phyloP scores from a whole-genome alignment of 2,888 invertebrate genomes.

The Lithosia quadra region DNA sequence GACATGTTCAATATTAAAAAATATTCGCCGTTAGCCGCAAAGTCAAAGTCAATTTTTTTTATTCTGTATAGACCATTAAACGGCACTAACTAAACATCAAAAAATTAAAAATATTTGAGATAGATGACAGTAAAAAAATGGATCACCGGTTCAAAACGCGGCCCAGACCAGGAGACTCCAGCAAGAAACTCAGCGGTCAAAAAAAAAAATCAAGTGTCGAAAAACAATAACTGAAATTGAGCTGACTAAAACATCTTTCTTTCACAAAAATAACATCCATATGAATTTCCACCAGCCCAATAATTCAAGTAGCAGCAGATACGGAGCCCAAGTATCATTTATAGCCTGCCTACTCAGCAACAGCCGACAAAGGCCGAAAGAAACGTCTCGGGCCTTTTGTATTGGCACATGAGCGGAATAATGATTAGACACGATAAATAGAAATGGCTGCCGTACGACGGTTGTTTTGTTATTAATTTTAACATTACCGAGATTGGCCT shows the following conservation, averaged over 20 bases:
- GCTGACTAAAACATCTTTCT: neutral
- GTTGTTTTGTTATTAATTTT: slow-evolving; percentile 12
- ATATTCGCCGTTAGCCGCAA: no score
- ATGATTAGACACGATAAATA: slow-evolving; percentile 12
- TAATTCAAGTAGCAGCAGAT: neutral
- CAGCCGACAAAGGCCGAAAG: slow-evolving; percentile 8
- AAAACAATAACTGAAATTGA: no score
- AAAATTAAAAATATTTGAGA: no score
- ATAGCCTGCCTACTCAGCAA: slow-evolving; percentile 5
- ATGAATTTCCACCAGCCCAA: neutral
- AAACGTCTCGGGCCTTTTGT: slow-evolving; percentile 5
- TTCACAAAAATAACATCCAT: neutral
- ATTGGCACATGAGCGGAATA: slow-evolving; percentile 15
- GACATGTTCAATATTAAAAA: no score
- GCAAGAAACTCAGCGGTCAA: no score
- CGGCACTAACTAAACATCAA: no score
- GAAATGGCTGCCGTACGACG: neutral
- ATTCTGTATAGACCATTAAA: no score
- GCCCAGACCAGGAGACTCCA: no score
- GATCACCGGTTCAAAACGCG: no score
- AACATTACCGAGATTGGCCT: slow-evolving; percentile 7
- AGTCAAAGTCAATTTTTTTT: no score
- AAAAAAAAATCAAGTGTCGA: no score
- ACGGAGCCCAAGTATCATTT: neutral
- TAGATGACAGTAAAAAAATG: no score